Conservation (phyloP, 1,140 invertebrate genomes). For the Sitophilus oryzae region DNA sequence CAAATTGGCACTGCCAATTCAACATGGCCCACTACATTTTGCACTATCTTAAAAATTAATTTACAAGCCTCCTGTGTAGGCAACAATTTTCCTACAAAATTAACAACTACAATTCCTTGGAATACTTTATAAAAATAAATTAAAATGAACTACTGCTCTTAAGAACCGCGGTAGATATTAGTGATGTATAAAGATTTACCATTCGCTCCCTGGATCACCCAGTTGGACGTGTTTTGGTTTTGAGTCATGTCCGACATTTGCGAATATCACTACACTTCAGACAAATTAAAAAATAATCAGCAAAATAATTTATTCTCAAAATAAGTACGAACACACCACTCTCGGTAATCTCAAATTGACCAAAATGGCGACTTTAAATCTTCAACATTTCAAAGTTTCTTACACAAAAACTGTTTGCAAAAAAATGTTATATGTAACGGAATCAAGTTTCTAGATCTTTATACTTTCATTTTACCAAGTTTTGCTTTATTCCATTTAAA, state of each 20-base stretch:
- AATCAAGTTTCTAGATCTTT: slow-evolving; percentile 22
- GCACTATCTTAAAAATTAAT: no score
- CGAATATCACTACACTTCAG: slow-evolving; percentile 1
- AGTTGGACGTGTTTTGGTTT: slow-evolving; percentile 57
- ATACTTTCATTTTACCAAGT: slow-evolving; percentile 22
- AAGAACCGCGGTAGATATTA: no score
- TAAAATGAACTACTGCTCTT: no score
- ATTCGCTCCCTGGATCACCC: slow-evolving; percentile 59
- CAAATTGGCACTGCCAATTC: no score
- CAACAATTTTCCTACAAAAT: no score
- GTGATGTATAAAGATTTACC: slow-evolving; percentile 54
- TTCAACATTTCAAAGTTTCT: slow-evolving; percentile 44
- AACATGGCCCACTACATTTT: no score
- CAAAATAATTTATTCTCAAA: slow-evolving; percentile 9
- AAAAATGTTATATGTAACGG: slow-evolving; percentile 28
- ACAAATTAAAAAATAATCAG: slow-evolving; percentile 11
- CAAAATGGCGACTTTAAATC: slow-evolving; percentile 54
- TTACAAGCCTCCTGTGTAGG: no score
- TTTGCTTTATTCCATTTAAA: slow-evolving; percentile 18
- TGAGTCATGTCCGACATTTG: slow-evolving; percentile 48
- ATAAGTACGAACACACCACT: slow-evolving; percentile 25
- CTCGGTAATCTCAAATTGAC: slow-evolving; percentile 16
- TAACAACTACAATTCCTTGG: no score
- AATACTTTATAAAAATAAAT: no score
- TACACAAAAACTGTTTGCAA: slow-evolving; percentile 14